Conservation (phyloP, 2,888 invertebrate species). For the Chymomyza caudatula region DNA sequence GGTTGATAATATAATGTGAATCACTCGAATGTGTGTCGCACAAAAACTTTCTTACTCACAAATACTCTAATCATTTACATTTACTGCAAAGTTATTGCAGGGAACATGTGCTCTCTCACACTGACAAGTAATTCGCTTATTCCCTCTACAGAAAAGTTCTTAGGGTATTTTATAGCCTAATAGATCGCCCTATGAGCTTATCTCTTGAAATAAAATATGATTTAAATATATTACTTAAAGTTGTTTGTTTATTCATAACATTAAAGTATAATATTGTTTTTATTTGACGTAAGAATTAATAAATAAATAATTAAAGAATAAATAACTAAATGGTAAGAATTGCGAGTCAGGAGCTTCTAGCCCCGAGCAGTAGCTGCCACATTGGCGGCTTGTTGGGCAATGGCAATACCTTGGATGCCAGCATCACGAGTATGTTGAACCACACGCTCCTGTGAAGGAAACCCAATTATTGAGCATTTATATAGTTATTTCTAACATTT, state of each 20-base stretch:
- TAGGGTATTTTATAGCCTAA: no score
- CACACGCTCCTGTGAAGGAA: constrained; percentile 54
- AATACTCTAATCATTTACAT: no score
- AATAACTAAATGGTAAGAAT: background rate
- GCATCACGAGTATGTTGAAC: constrained; percentile 72
- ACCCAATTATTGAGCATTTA: background rate
- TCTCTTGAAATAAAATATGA: no score
- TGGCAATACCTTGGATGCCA: constrained; percentile 56
- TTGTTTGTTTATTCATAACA: background rate
- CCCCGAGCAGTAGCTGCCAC: constrained; percentile 64
- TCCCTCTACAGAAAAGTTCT: no score
- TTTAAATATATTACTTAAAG: background rate
- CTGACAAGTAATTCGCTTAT: no score
- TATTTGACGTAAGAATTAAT: background rate
- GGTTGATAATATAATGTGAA: no score
- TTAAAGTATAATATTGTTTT: background rate
- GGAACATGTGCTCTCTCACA: no score
- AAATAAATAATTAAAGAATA: constrained; percentile 13
- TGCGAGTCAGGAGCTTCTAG: no score
- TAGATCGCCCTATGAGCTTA: no score
- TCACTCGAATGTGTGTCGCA: no score
- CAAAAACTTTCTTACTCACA: no score
- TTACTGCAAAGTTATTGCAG: no score
- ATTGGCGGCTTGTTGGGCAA: constrained; percentile 70
- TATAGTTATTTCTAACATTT: background rate